Conservation (phyloP, 2,113 vertebrate species). For the Eurypyga helias region DNA sequence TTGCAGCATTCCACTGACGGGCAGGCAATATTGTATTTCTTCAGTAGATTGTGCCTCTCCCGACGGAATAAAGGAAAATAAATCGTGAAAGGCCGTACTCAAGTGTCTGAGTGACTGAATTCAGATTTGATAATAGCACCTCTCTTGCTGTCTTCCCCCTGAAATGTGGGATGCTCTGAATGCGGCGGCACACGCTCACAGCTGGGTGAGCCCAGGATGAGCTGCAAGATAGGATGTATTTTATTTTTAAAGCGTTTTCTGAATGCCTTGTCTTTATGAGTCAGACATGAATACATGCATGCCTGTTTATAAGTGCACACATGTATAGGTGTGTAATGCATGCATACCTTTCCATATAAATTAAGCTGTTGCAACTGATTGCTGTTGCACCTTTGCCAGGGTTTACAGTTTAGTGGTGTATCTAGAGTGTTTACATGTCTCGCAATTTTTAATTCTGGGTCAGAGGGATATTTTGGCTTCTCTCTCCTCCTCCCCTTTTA, state of each 20-base stretch:
- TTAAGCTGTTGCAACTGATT: background rate
- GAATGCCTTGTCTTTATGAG: background rate
- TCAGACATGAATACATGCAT: background rate
- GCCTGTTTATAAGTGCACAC: background rate
- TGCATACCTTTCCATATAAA: background rate
- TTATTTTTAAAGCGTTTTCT: background rate
- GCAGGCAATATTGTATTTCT: background rate
- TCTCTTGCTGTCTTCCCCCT: rapidly evolving
- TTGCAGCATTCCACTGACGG: background rate
- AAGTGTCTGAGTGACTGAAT: background rate
- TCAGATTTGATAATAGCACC: background rate
- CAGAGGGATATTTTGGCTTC: background rate
- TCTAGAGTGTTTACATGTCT: background rate
- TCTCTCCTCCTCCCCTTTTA: background rate
- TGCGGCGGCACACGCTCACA: background rate
- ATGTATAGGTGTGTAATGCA: background rate
- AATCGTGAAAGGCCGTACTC: background rate
- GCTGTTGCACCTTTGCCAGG: background rate
- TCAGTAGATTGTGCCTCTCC: background rate
- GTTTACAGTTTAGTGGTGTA: background rate
- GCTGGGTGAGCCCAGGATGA: background rate
- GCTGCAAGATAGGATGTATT: background rate
- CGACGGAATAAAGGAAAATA: background rate
- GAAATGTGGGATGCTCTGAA: background rate
- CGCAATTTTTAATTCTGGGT: background rate